Evolutionary conservation across 2,888 invertebrate genomes (phyloP), one percentile per base, ranked within the genome.

Genomic region (Helleia helle): DNA sequence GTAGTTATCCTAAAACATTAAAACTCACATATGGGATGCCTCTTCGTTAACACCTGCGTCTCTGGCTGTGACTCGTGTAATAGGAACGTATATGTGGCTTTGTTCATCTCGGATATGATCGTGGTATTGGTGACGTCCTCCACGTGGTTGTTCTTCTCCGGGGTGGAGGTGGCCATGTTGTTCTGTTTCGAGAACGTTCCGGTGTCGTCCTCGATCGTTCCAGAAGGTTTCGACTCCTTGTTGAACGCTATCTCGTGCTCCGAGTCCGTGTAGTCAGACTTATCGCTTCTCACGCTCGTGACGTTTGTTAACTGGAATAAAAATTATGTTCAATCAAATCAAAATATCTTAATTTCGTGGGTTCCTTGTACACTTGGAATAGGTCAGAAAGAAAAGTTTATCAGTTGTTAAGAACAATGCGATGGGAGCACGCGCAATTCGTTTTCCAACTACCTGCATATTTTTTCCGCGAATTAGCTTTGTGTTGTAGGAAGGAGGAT

Each of bases 251-350:
- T 40, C 38, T 56, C 53, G 38, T 62, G 64, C 4, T 77, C 79
- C 0, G 73, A 68, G 26, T 75, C 76, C 0, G 59, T 48, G 2
- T 56, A 59, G 36, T 50, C 56, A 0, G 73, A 71, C 25, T 52
- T 52, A 14, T 72, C 73, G 50, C 73, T 74, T 47, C 66, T 69
- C n/a, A 55, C 49, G 41, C 66, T 71, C 4, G 67, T 65, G 1
- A 64, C 60, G 47, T 71, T 77, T 12, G 80, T 77, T 24, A 79
- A 46, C 83, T 83, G 68, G 13, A 71, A 70, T 11, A 3, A 28
- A 31, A 40, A 42, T 9, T 25, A 14, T 30, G 41, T 7, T 17
- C 6, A 8, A 36, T 4, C 28, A 3, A 28, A 22, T 11, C 12
- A 38, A 26, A 28, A 41, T 41, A n/a, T n/a, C n/a, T n/a, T n/a